Conservation (phyloP, 2,888 invertebrate species). For the Drosophila ustulata region DNA sequence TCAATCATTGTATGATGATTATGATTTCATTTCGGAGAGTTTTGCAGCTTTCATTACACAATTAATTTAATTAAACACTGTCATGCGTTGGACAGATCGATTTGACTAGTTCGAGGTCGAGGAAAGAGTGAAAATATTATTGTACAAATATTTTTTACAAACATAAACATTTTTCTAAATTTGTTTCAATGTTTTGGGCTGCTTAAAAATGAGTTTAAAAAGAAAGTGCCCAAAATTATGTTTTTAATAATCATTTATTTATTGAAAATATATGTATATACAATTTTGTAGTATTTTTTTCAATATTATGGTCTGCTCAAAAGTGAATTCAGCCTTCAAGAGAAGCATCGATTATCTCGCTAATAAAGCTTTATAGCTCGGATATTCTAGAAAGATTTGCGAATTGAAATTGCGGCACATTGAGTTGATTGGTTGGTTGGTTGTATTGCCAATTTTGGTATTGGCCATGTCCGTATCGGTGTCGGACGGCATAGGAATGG, state of each 20-base stretch:
- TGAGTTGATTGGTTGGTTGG: not conserved
- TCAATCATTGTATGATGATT: conserved; percentile 15
- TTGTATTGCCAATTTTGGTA: conserved; percentile 11
- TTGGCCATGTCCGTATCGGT: conserved; percentile 18
- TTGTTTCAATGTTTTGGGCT: no score
- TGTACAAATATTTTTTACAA: no score
- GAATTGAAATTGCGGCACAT: conserved; percentile 3
- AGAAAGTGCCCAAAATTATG: no score
- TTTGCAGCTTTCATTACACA: not conserved
- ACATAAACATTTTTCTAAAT: no score
- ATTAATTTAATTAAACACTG: conserved; percentile 10
- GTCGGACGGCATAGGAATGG: not conserved
- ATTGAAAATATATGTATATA: no score
- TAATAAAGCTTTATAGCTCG: not conserved
- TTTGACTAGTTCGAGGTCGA: no score
- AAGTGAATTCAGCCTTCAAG: not conserved
- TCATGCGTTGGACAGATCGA: not conserved
- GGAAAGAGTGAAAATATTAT: no score
- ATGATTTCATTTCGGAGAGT: not conserved
- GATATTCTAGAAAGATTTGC: conserved; percentile 5
- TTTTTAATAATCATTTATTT: no score
- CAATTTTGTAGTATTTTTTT: no score
- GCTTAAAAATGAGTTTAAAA: no score
- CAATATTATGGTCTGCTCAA: no score
- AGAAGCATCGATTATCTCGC: not conserved